Evolutionary conservation across 2,797 vertebrate genomes (phyloP), one percentile per base, ranked within the genome.

Genomic region (Fundulus diaphanus): DNA sequence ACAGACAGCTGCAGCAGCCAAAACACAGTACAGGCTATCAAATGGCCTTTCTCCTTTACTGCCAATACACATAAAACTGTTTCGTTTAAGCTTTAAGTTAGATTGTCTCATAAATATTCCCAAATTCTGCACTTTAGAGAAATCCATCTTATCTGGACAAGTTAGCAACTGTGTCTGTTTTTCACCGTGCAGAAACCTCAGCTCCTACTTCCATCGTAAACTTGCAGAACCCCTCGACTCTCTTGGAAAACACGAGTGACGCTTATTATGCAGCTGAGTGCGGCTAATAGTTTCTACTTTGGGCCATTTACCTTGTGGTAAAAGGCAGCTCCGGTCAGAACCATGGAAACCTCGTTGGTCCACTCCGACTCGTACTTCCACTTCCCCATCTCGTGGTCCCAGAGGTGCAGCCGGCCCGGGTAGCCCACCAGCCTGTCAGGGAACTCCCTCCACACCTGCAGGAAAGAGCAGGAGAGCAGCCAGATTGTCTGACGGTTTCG

Each of bases 311-410:
- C 98, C 97, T 99, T 99, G 92, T 99, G 98, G 88, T 99, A 99
- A 90, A 99, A 99, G 0, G 98, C 98, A 13, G 98, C 98, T 65
- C 98, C 98, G 0, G 98, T 99, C 61, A 99, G 94, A 73, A 99
- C 98, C 98, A 99, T 99, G 48, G 98, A 99, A 63, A 99, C 98
- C 91, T 99, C 98, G 1, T 99, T 99, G 68, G 98, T 99, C 98
- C 98, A 99, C 87, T 99, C 98, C 0, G 98, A 99, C 89, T 99
- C 98, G 0, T 99, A 99, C 83, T 99, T 99, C 98, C 98, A 99
- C 86, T 99, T 99, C 79, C 91, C 97, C 96, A 97, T 98, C 91
- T 99, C 98, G 3, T 99, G 98, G 92, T 99, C 98, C 98, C 98
- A 99, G 73, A 99, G 96, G 87, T 99, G 98, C 70, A 99, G 95